Evolutionary conservation across 1,140 invertebrate genomes (phyloP).

Genomic region (Hylyphantes graminicola): DNA sequence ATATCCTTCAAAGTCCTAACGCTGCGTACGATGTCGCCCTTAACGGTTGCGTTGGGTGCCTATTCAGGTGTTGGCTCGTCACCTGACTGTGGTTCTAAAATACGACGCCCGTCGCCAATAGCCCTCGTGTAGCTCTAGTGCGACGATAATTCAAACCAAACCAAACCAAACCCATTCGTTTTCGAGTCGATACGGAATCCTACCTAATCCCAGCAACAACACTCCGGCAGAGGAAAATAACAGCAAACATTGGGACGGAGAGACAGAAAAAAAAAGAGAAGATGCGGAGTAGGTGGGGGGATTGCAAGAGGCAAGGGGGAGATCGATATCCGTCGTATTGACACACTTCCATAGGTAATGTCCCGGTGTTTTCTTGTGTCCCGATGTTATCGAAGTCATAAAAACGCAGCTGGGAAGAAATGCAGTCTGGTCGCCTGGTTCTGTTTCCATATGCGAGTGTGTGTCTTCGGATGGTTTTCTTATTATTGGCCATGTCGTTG

Average conservation of each 20-base stretch:
- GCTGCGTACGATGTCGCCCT: too few species aligned
- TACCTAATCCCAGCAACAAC: slow-evolving; percentile 15
- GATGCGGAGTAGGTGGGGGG: neutral
- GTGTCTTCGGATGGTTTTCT: neutral
- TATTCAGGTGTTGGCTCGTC: too few species aligned
- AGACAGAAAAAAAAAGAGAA: slow-evolving; percentile 11
- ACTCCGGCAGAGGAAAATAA: neutral
- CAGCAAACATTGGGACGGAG: neutral
- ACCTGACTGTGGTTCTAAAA: too few species aligned
- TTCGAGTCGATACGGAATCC: slow-evolving; percentile 10
- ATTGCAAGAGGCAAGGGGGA: slow-evolving; percentile 20
- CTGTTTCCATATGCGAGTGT: neutral
- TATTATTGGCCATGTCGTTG: neutral
- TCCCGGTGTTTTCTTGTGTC: slow-evolving; percentile 21
- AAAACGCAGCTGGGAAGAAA: slow-evolving; percentile 40
- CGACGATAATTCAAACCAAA: too few species aligned
- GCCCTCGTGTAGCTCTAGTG: too few species aligned
- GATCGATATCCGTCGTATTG: slow-evolving; percentile 37
- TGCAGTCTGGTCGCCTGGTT: neutral
- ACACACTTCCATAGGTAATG: slow-evolving; percentile 53
- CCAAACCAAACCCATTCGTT: slow-evolving; percentile 30
- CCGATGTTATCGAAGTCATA: slow-evolving; percentile 35
- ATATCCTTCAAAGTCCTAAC: too few species aligned
- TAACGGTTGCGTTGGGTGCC: too few species aligned
- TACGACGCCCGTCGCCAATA: too few species aligned